Evolutionary conservation across 64 coral and sea anemone species (phyloP).

Genomic region (Catalaphyllia jardinei): DNA sequence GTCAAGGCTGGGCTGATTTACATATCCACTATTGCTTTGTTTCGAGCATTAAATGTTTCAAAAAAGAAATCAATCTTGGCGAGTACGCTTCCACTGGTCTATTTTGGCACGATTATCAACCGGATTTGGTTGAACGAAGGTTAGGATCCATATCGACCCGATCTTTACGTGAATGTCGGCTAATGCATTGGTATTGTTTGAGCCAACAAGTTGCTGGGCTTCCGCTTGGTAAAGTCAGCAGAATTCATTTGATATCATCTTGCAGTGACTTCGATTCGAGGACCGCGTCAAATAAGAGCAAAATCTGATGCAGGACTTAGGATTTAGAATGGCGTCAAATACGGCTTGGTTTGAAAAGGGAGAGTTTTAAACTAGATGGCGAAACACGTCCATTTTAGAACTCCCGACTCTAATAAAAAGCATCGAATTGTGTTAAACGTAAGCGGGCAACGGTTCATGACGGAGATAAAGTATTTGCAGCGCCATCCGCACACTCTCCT

Average conservation of each 20-base stretch:
- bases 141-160: neutral
- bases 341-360: neutral
- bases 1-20: slow-evolving; percentile 17
- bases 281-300: neutral
- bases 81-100: neutral
- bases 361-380: slow-evolving; percentile 26
- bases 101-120: neutral
- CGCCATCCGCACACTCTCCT: slow-evolving; percentile 78
- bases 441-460: slow-evolving; percentile 58
- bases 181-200: slow-evolving; percentile 16
- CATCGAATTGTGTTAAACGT: slow-evolving; percentile 72
- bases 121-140: neutral
- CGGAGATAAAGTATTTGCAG: slow-evolving; percentile 62
- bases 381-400: neutral
- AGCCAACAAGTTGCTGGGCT: slow-evolving; percentile 23
- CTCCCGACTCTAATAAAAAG: neutral
- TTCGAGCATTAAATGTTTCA: neutral
- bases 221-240: neutral
- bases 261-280: neutral
- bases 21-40: neutral
- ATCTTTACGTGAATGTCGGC: neutral
- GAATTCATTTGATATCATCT: neutral
- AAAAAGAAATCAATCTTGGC: neutral
- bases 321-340: neutral
- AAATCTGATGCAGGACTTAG: neutral